These are phyloP conservation scores for Ceratina calcarata DNA, from an alignment of 1,140 invertebrate genomes.

Conservation along the genomic window DNA sequence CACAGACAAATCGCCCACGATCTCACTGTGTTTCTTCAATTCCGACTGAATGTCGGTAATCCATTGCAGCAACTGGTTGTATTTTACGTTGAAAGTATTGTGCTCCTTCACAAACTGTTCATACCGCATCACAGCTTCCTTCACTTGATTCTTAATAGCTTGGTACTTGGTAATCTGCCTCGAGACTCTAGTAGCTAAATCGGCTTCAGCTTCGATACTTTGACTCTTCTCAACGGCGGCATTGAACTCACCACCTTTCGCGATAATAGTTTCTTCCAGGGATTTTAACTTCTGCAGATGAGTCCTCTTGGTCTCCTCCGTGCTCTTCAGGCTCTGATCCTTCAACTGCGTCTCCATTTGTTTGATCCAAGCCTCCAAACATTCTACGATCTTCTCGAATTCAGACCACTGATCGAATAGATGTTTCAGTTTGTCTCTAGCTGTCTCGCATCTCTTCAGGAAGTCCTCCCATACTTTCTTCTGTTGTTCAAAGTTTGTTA, in stretches of 20 bases:
- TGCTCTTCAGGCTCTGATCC: slow-evolving; percentile 94
- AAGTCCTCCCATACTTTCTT: slow-evolving; percentile 89
- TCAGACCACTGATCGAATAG: slow-evolving; percentile 89
- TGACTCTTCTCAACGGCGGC: slow-evolving; percentile 86
- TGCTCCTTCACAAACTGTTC: slow-evolving; percentile 93
- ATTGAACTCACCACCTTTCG: slow-evolving; percentile 87
- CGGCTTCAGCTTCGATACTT: slow-evolving; percentile 83
- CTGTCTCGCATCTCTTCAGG: slow-evolving; percentile 85
- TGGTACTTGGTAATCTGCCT: slow-evolving; percentile 92
- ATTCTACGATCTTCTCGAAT: slow-evolving; percentile 89
- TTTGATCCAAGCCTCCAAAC: slow-evolving; percentile 91
- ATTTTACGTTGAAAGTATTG: slow-evolving; percentile 88
- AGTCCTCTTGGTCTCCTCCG: slow-evolving; percentile 88
- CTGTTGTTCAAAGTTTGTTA: slow-evolving; percentile 88
- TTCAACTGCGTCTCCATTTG: slow-evolving; percentile 91
- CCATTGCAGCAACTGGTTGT: slow-evolving; percentile 88
- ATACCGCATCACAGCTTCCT: slow-evolving; percentile 89
- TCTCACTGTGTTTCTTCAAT: slow-evolving; percentile 89
- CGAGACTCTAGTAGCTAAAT: slow-evolving; percentile 88
- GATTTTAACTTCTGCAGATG: slow-evolving; percentile 90
- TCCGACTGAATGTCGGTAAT: slow-evolving; percentile 86
- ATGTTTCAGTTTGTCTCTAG: slow-evolving; percentile 85
- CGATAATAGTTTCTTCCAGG: slow-evolving; percentile 87
- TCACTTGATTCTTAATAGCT: slow-evolving; percentile 89
- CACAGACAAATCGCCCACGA: slow-evolving; percentile 92